Conservation (phyloP, 2,888 invertebrate genomes). For the Malthinus flaveolus region DNA sequence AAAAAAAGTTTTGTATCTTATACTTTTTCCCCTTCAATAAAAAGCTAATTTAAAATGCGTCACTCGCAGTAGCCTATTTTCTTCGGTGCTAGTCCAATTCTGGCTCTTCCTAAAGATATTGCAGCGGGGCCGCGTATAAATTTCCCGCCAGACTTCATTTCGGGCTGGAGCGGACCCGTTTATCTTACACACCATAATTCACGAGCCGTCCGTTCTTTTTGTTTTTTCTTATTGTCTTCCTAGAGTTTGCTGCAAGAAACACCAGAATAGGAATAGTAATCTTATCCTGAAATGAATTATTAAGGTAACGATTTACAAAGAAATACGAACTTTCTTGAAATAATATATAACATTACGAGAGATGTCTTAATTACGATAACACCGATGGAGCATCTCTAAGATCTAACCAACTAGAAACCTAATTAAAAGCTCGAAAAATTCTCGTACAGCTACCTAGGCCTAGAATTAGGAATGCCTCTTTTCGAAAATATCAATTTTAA, state of each 20-base stretch:
- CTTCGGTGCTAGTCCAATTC: conserved; percentile 55
- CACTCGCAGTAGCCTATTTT: conserved; percentile 54
- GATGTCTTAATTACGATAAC: conserved; percentile 27
- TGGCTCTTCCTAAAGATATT: conserved; percentile 54
- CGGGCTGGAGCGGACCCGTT: conserved; percentile 71
- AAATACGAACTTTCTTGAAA: conserved; percentile 37
- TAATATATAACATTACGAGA: conserved; percentile 16
- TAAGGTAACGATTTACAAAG: conserved; percentile 51
- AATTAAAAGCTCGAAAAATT: neutral
- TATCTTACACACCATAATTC: conserved; percentile 73
- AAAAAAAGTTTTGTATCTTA: too few species aligned
- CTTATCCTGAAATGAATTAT: conserved; percentile 54
- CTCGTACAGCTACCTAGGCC: too few species aligned
- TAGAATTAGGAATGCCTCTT: too few species aligned
- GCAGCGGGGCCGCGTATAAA: conserved; percentile 55
- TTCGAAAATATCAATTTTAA: too few species aligned
- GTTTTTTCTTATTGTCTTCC: conserved; percentile 54
- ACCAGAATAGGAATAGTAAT: conserved; percentile 56
- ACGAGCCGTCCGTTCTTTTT: conserved; percentile 53
- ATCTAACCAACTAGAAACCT: neutral
- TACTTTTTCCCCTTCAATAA: conserved; percentile 45
- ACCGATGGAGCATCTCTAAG: neutral
- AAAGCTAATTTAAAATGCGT: conserved; percentile 56
- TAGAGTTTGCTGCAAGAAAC: conserved; percentile 53
- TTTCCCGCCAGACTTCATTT: conserved; percentile 69